Evolutionary conservation across 2,797 vertebrate species (phyloP).

Genomic region (Peromyscus attwateri): DNA sequence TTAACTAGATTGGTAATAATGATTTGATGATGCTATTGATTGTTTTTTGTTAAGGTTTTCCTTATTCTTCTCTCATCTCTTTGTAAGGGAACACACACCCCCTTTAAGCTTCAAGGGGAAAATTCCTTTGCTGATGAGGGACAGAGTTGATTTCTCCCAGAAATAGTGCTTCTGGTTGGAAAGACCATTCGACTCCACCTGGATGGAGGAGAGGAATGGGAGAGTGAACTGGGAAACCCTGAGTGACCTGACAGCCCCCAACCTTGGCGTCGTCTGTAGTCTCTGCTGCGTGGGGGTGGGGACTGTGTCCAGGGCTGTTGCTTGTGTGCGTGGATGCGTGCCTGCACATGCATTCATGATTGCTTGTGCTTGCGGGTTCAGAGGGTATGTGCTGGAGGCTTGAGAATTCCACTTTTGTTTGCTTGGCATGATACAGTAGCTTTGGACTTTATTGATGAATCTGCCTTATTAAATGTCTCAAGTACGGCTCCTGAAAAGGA

Average conservation of each 20-base stretch:
- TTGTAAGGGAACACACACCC: not conserved
- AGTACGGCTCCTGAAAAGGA: conserved; percentile 20
- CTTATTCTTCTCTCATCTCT: conserved; percentile 21
- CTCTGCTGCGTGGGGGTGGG: not conserved
- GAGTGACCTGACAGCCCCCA: conserved; percentile 13
- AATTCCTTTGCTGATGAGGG: not conserved
- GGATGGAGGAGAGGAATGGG: not conserved
- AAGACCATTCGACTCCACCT: not conserved
- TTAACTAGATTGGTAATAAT: conserved; percentile 30
- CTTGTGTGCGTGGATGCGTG: not conserved
- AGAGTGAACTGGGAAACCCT: conserved; percentile 3
- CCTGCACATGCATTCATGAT: rapidly evolving
- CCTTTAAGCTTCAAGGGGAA: not conserved
- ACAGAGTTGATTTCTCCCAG: not conserved
- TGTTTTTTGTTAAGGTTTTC: conserved; percentile 19
- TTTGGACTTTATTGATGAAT: conserved; percentile 16
- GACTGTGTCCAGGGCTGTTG: not conserved
- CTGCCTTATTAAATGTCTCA: conserved; percentile 39
- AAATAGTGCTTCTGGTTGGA: not conserved
- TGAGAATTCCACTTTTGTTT: conserved; percentile 48
- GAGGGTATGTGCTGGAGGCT: not conserved
- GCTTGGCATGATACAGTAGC: not conserved
- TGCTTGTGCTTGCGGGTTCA: not conserved
- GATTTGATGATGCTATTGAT: not conserved
- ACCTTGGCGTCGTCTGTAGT: not conserved